Evolutionary conservation across 2,888 invertebrate species (phyloP).

Genomic region (Synanthedon vespiformis): DNA sequence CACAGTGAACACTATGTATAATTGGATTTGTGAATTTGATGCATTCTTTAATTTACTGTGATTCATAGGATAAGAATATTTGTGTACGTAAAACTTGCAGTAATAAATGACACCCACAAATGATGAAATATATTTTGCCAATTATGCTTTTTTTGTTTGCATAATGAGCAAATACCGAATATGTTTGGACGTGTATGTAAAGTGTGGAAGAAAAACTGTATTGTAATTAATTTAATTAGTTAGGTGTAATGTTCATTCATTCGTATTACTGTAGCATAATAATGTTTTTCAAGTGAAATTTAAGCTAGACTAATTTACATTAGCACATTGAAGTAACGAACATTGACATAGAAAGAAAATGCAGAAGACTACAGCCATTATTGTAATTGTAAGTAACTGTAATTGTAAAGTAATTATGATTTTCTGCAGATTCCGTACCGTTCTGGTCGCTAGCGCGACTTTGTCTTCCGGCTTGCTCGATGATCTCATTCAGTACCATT

Average conservation of each 20-base stretch:
- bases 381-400: conserved; percentile 5
- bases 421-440: conserved; percentile 72
- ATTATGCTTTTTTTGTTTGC: conserved; percentile 55
- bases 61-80: too few species aligned
- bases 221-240: not conserved
- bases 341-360: conserved; percentile 20
- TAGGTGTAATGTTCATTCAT: not conserved
- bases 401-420: conserved; percentile 1
- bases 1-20: too few species aligned
- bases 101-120: conserved; percentile 64
- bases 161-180: conserved; percentile 66
- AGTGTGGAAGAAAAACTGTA: conserved; percentile 14
- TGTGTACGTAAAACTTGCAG: not conserved
- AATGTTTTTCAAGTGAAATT: not conserved
- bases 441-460: conserved; percentile 88
- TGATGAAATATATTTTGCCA: conserved; percentile 43
- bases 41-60: too few species aligned
- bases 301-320: conserved; percentile 9
- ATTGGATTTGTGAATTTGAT: too few species aligned
- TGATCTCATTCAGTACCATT: conserved; percentile 96
- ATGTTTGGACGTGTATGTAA: conserved; percentile 40
- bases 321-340: conserved; percentile 19
- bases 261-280: not conserved
- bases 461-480: conserved; percentile 93
- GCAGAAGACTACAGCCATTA: conserved; percentile 7